Percentiles rank a stretch among this genome's conserved stretches.
Conservation (phyloP, 2,797 vertebrate species). For the Hoplostethus atlanticus region DNA sequence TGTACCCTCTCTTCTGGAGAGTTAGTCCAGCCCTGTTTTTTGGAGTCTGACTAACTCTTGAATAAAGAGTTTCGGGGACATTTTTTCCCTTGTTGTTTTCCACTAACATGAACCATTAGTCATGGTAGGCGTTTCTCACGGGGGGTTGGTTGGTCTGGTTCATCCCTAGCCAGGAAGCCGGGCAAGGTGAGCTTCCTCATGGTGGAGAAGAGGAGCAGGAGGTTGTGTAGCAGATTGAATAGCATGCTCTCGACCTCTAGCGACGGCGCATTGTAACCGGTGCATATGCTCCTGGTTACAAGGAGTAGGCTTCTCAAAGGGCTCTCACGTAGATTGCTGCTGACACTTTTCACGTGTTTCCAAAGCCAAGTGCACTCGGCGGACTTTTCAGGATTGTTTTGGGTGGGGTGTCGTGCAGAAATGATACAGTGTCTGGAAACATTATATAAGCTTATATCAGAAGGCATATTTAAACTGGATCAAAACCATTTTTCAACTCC, state of each 20-base stretch:
- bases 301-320: constrained; percentile 58
- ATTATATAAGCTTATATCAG: constrained; percentile 35
- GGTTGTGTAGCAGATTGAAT: constrained; percentile 14
- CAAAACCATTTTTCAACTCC: constrained; percentile 5
- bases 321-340: constrained; percentile 54
- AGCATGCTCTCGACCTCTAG: constrained; percentile 23
- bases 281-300: constrained; percentile 68
- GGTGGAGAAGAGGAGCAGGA: constrained; percentile 21
- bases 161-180: constrained; percentile 45
- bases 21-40: no score
- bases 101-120: constrained; percentile 31
- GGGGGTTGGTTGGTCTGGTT: constrained; percentile 26
- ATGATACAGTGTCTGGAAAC: constrained; percentile 42
- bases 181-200: constrained; percentile 49
- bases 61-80: not conserved
- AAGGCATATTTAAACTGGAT: constrained; percentile 33
- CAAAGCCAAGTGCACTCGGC: constrained; percentile 50
- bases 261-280: no score
- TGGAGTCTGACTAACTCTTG: not conserved
- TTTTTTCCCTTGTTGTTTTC: constrained; percentile 5
- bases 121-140: constrained; percentile 21
- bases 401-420: constrained; percentile 33
- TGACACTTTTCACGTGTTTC: constrained; percentile 58
- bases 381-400: not conserved
- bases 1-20: no score